phyloP scores from a whole-genome alignment of 2,113 vertebrate species.

The Catharus minimus region DNA sequence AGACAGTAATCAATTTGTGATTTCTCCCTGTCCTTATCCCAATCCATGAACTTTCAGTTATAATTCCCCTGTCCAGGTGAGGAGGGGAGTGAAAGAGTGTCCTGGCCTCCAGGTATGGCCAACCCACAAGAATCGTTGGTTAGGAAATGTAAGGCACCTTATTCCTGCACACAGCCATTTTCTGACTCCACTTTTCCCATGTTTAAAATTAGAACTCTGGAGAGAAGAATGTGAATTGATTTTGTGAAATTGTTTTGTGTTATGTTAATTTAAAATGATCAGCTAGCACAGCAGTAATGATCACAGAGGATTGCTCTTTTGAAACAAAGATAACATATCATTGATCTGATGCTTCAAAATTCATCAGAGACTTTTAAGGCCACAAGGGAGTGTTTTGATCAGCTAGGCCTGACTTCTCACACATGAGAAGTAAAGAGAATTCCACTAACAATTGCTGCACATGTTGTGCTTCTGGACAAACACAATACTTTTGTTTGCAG shows the following conservation, averaged over 20 bases:
- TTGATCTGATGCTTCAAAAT: slow-evolving; percentile 35
- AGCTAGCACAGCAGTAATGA: slow-evolving; percentile 27
- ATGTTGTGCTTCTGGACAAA: background rate
- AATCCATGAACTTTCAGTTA: accelerated
- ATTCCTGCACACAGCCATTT: background rate
- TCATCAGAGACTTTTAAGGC: slow-evolving; percentile 1
- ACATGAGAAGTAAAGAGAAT: background rate
- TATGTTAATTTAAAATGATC: slow-evolving; percentile 52
- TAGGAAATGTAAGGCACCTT: background rate
- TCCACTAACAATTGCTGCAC: background rate
- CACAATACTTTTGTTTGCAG: background rate
- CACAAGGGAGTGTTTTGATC: slow-evolving; percentile 3
- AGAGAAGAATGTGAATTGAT: slow-evolving; percentile 20
- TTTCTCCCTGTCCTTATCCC: background rate
- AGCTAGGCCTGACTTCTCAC: background rate
- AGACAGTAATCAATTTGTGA: background rate
- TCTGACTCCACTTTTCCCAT: background rate
- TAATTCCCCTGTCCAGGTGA: background rate
- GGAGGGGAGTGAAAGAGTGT: background rate
- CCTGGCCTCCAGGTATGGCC: background rate
- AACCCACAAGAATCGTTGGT: background rate
- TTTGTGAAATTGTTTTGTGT: background rate
- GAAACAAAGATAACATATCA: slow-evolving; percentile 22
- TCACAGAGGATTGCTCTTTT: slow-evolving; percentile 32
- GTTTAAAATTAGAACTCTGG: slow-evolving; percentile 2